Conservation (phyloP, 2,888 invertebrate genomes). For the Netelia melanura region DNA sequence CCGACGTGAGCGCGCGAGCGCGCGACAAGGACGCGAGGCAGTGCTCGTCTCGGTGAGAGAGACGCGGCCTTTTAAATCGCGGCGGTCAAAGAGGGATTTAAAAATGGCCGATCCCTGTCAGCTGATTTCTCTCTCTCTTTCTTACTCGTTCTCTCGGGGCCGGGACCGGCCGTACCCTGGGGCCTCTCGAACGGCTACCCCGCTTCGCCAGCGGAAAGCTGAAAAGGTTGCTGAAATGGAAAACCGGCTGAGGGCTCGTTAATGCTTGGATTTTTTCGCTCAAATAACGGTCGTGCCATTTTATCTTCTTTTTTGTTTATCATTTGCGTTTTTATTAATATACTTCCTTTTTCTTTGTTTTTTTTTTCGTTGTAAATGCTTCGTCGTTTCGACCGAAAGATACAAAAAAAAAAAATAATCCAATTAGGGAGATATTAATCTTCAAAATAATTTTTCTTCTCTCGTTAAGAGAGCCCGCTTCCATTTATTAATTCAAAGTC, state of each 20-base stretch:
- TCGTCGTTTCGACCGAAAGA: conserved; percentile 18
- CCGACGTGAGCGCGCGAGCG: conserved; percentile 53
- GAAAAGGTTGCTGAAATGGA: conserved; percentile 52
- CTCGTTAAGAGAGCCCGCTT: conserved; percentile 1
- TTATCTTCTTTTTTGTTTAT: conserved; percentile 21
- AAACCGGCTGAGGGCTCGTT: conserved; percentile 45
- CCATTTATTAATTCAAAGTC: background rate
- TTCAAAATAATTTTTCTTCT: background rate
- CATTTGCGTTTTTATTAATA: conserved; percentile 37
- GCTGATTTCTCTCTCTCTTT: conserved; percentile 59
- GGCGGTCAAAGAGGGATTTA: conserved; percentile 78
- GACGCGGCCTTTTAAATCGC: conserved; percentile 79
- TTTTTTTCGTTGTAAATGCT: background rate
- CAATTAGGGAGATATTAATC: conserved; percentile 35
- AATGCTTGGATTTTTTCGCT: conserved; percentile 31
- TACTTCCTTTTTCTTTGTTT: background rate
- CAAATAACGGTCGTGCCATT: conserved; percentile 50
- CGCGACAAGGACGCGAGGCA: conserved; percentile 68
- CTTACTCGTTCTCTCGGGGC: conserved; percentile 40
- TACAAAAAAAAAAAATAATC: conserved; percentile 27
- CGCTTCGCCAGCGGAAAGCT: conserved; percentile 28
- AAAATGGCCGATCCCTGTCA: conserved; percentile 78
- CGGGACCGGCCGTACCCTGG: conserved; percentile 40
- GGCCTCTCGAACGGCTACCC: conserved; percentile 6
- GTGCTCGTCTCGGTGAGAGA: conserved; percentile 38